Evolutionary conservation across 2,797 vertebrate species (phyloP).

Genomic region (Hoplostethus mediterraneus): DNA sequence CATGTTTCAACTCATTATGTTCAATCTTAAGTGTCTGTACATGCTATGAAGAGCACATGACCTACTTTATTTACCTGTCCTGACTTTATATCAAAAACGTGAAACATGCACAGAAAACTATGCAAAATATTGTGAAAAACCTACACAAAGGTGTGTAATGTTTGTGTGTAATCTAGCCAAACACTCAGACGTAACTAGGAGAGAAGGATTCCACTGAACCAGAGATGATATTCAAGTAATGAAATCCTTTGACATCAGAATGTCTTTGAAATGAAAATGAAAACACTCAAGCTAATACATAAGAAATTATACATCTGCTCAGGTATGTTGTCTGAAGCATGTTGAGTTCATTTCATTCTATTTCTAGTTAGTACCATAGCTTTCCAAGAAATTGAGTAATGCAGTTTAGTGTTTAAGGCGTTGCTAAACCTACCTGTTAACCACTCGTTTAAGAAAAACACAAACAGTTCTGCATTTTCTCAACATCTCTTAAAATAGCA

Average conservation of each 20-base stretch:
- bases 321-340: not conserved
- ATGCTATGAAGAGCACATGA: not conserved
- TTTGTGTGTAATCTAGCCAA: not conserved
- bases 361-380: not conserved
- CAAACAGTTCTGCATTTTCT: not conserved
- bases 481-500: not conserved
- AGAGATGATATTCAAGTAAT: not conserved
- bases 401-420: not conserved
- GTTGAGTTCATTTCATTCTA: not conserved
- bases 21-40: not conserved
- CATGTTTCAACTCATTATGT: constrained; percentile 21
- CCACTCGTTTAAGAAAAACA: not conserved
- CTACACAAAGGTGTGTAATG: not conserved
- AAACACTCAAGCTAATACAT: too few species aligned
- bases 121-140: not conserved
- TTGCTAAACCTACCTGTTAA: not conserved
- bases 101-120: constrained; percentile 9
- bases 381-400: too few species aligned
- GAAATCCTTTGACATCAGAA: not conserved
- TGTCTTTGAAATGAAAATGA: too few species aligned
- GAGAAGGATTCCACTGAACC: not conserved
- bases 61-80: not conserved
- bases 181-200: not conserved
- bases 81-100: constrained; percentile 23
- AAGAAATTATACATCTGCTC: not conserved